phyloP scores from a whole-genome alignment of 2,888 invertebrate genomes.

The Andrena flavipes region DNA sequence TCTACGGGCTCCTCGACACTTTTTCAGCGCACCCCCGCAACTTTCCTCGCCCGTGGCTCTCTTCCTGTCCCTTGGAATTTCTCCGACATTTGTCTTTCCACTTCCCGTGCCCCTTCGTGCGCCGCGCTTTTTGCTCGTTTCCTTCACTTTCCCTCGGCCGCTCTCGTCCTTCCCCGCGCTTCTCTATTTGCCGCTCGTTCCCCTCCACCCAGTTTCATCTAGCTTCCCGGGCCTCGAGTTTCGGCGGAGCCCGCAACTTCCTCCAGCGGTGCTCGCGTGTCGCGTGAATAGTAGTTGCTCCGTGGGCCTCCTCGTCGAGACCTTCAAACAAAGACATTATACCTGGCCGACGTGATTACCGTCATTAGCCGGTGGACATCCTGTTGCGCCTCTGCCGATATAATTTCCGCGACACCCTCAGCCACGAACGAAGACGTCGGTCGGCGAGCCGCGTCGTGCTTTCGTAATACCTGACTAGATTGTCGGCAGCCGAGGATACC shows the following conservation, averaged over 20 bases:
- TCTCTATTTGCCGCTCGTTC: neutral
- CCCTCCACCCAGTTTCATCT: neutral
- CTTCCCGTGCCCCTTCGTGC: neutral
- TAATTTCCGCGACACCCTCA: constrained; percentile 70
- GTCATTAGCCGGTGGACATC: constrained; percentile 71
- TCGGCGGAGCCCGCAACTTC: neutral
- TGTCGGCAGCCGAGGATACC: constrained; percentile 30
- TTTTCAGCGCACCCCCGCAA: constrained; percentile 34
- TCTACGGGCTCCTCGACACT: constrained; percentile 26
- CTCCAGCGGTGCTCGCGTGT: constrained; percentile 26
- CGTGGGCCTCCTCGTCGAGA: constrained; percentile 16
- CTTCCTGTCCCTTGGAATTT: constrained; percentile 39
- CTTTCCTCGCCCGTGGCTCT: constrained; percentile 30
- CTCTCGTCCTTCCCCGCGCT: neutral
- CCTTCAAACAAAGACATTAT: constrained; percentile 75
- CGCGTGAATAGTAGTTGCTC: constrained; percentile 22
- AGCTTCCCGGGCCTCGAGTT: neutral
- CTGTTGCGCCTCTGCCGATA: constrained; percentile 65
- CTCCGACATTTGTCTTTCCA: constrained; percentile 9
- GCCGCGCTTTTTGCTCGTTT: too few relatives aligned
- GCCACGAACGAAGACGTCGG: constrained; percentile 41
- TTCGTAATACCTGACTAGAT: constrained; percentile 58
- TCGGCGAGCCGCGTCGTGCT: constrained; percentile 25
- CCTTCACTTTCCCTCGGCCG: neutral
- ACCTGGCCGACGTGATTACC: constrained; percentile 66